Percentiles rank a stretch among this genome's conserved stretches.
Evolutionary conservation across 2,797 vertebrate genomes (phyloP).

Genomic region (Danio tinwini): DNA sequence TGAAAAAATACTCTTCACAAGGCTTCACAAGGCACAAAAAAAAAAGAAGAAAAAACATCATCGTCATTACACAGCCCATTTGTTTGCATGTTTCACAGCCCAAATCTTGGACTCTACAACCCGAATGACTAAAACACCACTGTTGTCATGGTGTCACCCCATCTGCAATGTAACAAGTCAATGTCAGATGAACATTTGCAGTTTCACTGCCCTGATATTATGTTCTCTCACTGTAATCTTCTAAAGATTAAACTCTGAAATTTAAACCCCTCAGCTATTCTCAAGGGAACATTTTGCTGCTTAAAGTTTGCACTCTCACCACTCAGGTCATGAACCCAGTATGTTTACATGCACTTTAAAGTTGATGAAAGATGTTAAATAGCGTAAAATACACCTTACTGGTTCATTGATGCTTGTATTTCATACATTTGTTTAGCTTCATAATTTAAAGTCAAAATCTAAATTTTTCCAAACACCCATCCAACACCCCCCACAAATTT

Average conservation of each 20-base stretch:
- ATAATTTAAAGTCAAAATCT: background rate
- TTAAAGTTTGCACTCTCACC: background rate
- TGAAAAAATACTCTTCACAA: conserved; percentile 38
- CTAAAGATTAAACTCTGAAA: conserved; percentile 22
- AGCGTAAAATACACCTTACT: too few relatives aligned
- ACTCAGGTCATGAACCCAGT: conserved; percentile 5
- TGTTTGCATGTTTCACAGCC: conserved; percentile 28
- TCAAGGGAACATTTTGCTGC: conserved; percentile 7
- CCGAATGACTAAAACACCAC: conserved; percentile 20
- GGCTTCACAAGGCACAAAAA: too few relatives aligned
- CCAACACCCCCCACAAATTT: too few relatives aligned
- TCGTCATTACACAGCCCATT: conserved; percentile 50
- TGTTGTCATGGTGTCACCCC: conserved; percentile 26
- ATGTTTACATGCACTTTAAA: background rate
- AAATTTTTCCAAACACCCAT: background rate
- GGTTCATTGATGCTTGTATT: too few relatives aligned
- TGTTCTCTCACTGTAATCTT: conserved; percentile 36
- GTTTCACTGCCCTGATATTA: conserved; percentile 30
- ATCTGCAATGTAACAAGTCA: conserved; percentile 25
- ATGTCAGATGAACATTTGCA: conserved; percentile 29
- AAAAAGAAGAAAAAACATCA: conserved; percentile 11
- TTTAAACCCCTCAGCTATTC: conserved; percentile 13
- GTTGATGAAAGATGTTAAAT: background rate
- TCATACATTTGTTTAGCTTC: background rate
- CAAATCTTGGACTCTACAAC: conserved; percentile 2